Conservation (phyloP, 2,797 vertebrate genomes). For the Emys orbicularis region DNA sequence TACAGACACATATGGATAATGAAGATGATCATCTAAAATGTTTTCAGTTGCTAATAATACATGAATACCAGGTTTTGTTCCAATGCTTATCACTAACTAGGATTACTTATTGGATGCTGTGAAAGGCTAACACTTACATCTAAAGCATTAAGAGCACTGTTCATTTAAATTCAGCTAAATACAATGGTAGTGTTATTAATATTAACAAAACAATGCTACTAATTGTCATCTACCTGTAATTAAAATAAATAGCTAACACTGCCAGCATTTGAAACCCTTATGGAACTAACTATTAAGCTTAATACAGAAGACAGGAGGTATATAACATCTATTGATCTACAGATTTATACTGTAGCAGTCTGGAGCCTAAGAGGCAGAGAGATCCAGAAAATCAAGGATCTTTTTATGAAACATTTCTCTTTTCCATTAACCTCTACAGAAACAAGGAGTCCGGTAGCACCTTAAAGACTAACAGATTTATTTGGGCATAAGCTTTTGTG, state of each 20-base stretch:
- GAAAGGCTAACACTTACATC: background rate
- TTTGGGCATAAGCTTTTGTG: too few species aligned
- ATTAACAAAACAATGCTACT: background rate
- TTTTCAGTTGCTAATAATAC: background rate
- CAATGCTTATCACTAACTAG: background rate
- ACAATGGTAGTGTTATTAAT: background rate
- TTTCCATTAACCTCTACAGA: too few species aligned
- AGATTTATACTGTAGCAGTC: background rate
- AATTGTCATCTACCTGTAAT: background rate
- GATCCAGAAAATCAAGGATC: background rate
- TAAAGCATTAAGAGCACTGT: background rate
- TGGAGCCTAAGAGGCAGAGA: background rate
- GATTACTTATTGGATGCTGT: background rate
- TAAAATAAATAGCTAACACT: background rate
- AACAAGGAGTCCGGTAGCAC: too few species aligned
- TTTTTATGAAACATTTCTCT: too few species aligned
- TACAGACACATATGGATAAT: constrained; percentile 23
- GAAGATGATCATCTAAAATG: background rate
- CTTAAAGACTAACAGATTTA: too few species aligned
- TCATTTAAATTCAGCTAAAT: background rate
- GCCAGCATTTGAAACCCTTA: background rate
- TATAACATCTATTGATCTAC: background rate
- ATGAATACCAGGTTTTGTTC: background rate
- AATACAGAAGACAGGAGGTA: background rate
- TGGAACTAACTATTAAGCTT: background rate